Conservation (phyloP, 2,888 invertebrate genomes). For the Podotricha telesiphe region DNA sequence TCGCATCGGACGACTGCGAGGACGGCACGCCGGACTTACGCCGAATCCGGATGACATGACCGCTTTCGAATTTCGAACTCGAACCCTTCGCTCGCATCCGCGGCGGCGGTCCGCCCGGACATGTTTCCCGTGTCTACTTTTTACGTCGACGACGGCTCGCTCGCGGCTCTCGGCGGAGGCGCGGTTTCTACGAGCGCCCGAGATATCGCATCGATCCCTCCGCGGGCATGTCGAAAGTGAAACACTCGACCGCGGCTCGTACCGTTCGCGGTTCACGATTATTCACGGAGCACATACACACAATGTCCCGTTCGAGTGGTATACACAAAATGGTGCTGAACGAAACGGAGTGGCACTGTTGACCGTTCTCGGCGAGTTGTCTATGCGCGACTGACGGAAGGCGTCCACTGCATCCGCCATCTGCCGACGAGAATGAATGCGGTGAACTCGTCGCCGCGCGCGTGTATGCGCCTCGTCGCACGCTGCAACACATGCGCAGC, state of each 20-base stretch:
- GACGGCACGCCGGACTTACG: conserved; percentile 77
- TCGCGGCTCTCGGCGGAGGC: conserved; percentile 83
- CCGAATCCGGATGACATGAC: conserved; percentile 83
- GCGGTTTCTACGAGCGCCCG: conserved; percentile 80
- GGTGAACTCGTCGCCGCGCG: conserved; percentile 67
- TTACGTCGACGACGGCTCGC: conserved; percentile 81
- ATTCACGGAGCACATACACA: conserved; percentile 81
- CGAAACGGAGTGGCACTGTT: conserved; percentile 67
- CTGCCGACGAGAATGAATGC: conserved; percentile 83
- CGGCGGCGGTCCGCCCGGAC: no score
- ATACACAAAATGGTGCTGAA: conserved; percentile 81
- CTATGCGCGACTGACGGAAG: conserved; percentile 82
- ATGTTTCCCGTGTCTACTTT: conserved; percentile 83
- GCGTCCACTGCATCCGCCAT: conserved; percentile 83
- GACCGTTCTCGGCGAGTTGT: conserved; percentile 71
- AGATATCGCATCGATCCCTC: conserved; percentile 81
- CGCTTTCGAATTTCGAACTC: conserved; percentile 84
- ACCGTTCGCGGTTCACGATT: conserved; percentile 69
- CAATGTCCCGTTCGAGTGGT: conserved; percentile 77
- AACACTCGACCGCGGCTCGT: conserved; percentile 65
- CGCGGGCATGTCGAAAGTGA: conserved; percentile 76
- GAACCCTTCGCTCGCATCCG: conserved; percentile 82
- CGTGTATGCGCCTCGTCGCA: conserved; percentile 58
- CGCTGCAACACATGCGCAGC: not conserved
- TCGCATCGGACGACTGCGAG: no score